Evolutionary conservation across 2,797 vertebrate genomes (phyloP), one percentile per base, ranked within the genome.

Genomic region (Mionectes olivaceus): DNA sequence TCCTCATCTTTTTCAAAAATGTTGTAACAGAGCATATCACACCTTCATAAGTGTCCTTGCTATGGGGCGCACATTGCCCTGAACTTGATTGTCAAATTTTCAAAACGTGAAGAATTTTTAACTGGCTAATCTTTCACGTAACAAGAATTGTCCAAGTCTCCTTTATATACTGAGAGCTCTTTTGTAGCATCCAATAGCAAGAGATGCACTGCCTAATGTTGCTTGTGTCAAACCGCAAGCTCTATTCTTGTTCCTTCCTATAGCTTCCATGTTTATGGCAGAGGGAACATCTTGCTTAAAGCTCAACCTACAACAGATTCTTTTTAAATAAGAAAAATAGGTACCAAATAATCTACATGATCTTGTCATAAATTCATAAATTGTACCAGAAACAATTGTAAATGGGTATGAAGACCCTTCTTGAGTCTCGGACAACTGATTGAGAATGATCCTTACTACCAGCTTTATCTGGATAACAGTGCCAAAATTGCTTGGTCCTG

Each of bases 121-220:
- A 49, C 19, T 80, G 53, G 9, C 22, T 79, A 1, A 33, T 88
- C 13, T 69, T 83, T 75, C 50, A 56, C 10, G 23, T 37, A 67
- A 43, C 15, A n/a, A 59, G 60, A 67, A 87, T 35, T 21, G 17
- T 75, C 33, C 27, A 50, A 21, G 37, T 56, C 17, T 70, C 24
- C 19, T 53, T 1, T 1, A 74, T 46, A 50, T 17, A 24, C 37
- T 85, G 39, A 50, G 7, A 74, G 16, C 3, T 32, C 68, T 59
- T 71, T 69, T 35, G 27, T 46, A 73, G 70, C 16, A 11, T 59
- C 44, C 1, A 2, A 0, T 35, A 32, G 52, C n/a, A 71, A 71
- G 69, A 89, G 35, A 39, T 55, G 13, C 12, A 32, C 33, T 0
- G 0, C 16, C 16, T 67, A 18, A 4, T 43, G n/a, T 0, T 74